phyloP scores from a whole-genome alignment of 1,140 invertebrate genomes.

The Amyelois transitella region DNA sequence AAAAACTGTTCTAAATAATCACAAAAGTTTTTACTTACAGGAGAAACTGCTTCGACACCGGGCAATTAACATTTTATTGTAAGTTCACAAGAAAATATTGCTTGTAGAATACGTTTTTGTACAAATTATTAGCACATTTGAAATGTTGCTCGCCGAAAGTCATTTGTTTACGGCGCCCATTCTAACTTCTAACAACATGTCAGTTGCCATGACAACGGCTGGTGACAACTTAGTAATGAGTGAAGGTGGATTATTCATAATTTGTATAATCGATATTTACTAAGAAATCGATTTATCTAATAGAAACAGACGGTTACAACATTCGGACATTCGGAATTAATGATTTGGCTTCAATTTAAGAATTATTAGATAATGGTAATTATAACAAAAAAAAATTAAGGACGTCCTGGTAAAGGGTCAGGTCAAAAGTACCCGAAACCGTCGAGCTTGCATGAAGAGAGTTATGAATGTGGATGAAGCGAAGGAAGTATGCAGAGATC shows the following conservation, averaged over 20 bases:
- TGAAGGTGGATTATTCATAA: conserved; percentile 7
- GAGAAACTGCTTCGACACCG: neutral
- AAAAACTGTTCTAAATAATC: neutral
- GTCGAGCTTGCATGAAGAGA: too few relatives aligned
- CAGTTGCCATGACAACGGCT: conserved; percentile 44
- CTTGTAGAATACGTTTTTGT: neutral
- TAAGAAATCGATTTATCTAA: neutral
- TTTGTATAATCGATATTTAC: conserved; percentile 43
- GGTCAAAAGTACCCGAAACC: too few relatives aligned
- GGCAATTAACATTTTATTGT: neutral
- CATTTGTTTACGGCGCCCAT: conserved; percentile 63
- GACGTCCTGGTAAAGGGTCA: too few relatives aligned
- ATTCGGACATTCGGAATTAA: too few relatives aligned
- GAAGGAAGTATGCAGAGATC: too few relatives aligned
- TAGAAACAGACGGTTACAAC: too few relatives aligned
- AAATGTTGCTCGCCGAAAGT: conserved; percentile 34
- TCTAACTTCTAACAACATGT: conserved; percentile 42
- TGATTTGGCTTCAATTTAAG: too few relatives aligned
- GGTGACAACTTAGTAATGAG: conserved; percentile 40
- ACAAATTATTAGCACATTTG: conserved; percentile 30
- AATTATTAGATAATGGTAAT: too few relatives aligned
- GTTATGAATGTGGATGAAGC: too few relatives aligned
- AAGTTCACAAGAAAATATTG: neutral
- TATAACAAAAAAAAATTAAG: too few relatives aligned
- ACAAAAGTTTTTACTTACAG: conserved; percentile 17